Evolutionary conservation across 2,113 vertebrate genomes (phyloP).

Genomic region (Aythya baeri): DNA sequence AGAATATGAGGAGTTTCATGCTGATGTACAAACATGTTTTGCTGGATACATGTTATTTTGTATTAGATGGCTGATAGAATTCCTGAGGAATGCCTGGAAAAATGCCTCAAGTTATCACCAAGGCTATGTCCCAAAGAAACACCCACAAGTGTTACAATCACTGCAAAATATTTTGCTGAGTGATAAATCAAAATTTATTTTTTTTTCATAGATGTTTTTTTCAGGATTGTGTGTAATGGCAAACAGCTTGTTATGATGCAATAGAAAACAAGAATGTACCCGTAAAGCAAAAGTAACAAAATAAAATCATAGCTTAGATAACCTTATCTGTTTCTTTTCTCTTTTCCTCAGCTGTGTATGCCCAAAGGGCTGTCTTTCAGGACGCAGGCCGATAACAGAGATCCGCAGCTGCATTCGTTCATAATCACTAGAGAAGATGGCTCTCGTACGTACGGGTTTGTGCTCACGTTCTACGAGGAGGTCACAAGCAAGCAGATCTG

Average conservation of each 20-base stretch:
- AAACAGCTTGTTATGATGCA: neutral
- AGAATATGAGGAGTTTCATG: neutral
- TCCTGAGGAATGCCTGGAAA: constrained; percentile 21
- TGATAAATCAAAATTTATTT: neutral
- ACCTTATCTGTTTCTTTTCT: neutral
- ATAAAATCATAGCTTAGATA: neutral
- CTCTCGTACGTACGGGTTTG: constrained; percentile 92
- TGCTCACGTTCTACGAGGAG: constrained; percentile 95
- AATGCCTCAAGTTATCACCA: neutral
- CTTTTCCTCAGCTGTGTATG: constrained; percentile 89
- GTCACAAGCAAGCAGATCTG: constrained; percentile 92
- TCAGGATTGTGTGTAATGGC: neutral
- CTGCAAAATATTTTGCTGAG: constrained; percentile 7
- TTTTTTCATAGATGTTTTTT: constrained; percentile 4
- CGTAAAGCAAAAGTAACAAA: neutral
- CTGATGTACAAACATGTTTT: neutral
- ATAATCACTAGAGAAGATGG: constrained; percentile 91
- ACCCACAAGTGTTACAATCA: neutral
- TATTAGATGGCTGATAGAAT: neutral
- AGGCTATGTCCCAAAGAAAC: neutral
- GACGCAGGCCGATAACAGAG: constrained; percentile 85
- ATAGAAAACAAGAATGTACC: neutral
- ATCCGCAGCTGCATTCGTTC: constrained; percentile 93
- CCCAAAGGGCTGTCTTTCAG: constrained; percentile 95
- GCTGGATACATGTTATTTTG: neutral